phyloP scores from a whole-genome alignment of 2,888 invertebrate genomes.

The Torymus auratus region DNA sequence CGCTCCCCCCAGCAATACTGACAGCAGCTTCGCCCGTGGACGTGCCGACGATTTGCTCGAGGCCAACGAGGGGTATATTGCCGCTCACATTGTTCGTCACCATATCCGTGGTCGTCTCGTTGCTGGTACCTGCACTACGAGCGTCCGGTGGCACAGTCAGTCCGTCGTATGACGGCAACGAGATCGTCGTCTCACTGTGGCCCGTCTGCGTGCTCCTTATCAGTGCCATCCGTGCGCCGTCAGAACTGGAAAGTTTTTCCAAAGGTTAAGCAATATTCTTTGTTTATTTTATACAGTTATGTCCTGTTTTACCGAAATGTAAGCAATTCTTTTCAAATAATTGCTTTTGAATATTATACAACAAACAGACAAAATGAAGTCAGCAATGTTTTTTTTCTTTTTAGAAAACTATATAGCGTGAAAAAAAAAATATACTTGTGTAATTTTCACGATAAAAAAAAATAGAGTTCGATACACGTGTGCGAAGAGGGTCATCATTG shows the following conservation, averaged over 20 bases:
- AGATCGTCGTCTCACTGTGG: constrained; percentile 53
- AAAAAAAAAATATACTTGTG: too few species aligned
- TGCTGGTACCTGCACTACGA: constrained; percentile 13
- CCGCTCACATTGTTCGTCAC: constrained; percentile 30
- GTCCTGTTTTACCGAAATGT: too few species aligned
- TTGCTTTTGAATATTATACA: too few species aligned
- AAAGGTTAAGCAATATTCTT: background rate
- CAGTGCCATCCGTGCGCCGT: constrained; percentile 22
- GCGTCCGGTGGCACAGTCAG: constrained; percentile 56
- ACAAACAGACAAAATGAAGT: too few species aligned
- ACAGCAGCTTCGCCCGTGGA: background rate
- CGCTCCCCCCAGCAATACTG: background rate
- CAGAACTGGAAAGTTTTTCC: background rate
- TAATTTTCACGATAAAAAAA: too few species aligned
- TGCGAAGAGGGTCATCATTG: too few species aligned
- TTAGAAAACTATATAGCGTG: too few species aligned
- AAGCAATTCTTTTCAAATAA: too few species aligned
- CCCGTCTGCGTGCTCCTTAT: constrained; percentile 51
- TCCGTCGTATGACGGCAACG: constrained; percentile 65
- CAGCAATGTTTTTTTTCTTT: too few species aligned
- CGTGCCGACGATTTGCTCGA: constrained; percentile 40
- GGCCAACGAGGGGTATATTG: constrained; percentile 37
- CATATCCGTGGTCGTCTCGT: background rate
- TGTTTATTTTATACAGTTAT: background rate
- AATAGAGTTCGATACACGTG: too few species aligned